phyloP scores from a whole-genome alignment of 2,113 vertebrate species.

The Nothobranchius kuhntae region DNA sequence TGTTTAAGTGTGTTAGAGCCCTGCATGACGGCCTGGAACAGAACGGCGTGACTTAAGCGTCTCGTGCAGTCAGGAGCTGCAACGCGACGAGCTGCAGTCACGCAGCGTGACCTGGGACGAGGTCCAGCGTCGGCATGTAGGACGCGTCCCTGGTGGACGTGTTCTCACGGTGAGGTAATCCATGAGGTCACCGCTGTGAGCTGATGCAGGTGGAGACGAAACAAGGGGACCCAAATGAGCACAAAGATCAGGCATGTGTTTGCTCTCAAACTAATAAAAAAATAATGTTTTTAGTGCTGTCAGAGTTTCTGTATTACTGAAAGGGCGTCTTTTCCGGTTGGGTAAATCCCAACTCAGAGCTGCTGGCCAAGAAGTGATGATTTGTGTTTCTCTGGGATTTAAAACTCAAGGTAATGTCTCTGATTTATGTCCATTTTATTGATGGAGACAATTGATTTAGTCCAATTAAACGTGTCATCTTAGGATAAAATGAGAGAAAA shows the following conservation, averaged over 20 bases:
- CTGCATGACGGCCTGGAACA: constrained; percentile 43
- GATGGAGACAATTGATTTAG: constrained; percentile 11
- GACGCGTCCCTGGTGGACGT: constrained; percentile 68
- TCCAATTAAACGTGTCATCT: constrained; percentile 7
- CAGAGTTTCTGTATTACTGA: constrained; percentile 31
- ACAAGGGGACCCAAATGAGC: constrained; percentile 41
- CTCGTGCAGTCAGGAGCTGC: constrained; percentile 2
- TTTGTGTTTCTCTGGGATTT: constrained; percentile 46
- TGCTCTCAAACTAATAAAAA: constrained; percentile 39
- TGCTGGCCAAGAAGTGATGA: constrained; percentile 39
- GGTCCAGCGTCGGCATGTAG: constrained; percentile 61
- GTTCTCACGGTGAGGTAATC: constrained; percentile 72
- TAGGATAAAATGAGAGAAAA: neutral
- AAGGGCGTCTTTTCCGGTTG: constrained; percentile 52
- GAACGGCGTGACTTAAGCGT: constrained; percentile 53
- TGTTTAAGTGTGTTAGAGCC: constrained; percentile 41
- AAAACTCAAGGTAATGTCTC: constrained; percentile 54
- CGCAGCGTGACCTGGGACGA: constrained; percentile 36
- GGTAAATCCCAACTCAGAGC: constrained; percentile 30
- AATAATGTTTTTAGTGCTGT: constrained; percentile 34
- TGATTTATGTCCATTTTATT: constrained; percentile 44
- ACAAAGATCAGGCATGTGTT: constrained; percentile 48
- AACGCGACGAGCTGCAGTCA: constrained; percentile 48
- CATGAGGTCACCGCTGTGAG: constrained; percentile 66
- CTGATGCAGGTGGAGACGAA: constrained; percentile 74